These are phyloP conservation scores for Nestor notabilis DNA, from an alignment of 2,113 vertebrate species.

Conservation along the genomic window DNA sequence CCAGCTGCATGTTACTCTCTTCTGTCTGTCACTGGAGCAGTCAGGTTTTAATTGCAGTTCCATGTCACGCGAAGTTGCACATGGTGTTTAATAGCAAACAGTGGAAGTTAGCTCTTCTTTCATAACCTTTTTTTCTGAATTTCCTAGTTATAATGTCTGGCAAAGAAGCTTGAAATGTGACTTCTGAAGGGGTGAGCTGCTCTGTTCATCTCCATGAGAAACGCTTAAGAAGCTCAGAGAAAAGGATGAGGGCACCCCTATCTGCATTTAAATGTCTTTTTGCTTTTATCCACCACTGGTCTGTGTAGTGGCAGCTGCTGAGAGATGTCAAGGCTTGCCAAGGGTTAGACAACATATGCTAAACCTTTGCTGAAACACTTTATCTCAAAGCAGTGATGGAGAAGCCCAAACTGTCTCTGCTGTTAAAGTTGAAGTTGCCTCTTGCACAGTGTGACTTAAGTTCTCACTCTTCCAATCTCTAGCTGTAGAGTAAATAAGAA, in stretches of 20 bases:
- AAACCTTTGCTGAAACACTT: neutral
- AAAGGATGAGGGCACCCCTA: neutral
- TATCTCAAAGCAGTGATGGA: neutral
- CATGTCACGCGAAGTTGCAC: neutral
- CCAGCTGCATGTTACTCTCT: neutral
- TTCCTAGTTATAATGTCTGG: neutral
- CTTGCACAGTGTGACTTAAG: neutral
- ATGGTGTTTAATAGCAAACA: neutral
- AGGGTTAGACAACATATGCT: neutral
- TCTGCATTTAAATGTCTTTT: neutral
- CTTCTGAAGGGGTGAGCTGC: neutral
- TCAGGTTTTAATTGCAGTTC: neutral
- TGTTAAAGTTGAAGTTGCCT: neutral
- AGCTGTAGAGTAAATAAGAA: neutral
- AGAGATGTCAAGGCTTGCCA: neutral
- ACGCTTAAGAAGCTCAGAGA: neutral
- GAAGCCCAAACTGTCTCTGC: neutral
- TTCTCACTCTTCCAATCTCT: neutral
- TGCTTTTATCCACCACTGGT: neutral
- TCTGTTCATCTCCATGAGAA: neutral
- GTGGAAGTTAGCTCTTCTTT: neutral
- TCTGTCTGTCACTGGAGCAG: neutral
- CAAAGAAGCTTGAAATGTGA: neutral
- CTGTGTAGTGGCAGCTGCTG: neutral
- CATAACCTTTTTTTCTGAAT: neutral